Evolutionary conservation across 2,113 vertebrate species (phyloP).

Genomic region (Notechis scutatus): DNA sequence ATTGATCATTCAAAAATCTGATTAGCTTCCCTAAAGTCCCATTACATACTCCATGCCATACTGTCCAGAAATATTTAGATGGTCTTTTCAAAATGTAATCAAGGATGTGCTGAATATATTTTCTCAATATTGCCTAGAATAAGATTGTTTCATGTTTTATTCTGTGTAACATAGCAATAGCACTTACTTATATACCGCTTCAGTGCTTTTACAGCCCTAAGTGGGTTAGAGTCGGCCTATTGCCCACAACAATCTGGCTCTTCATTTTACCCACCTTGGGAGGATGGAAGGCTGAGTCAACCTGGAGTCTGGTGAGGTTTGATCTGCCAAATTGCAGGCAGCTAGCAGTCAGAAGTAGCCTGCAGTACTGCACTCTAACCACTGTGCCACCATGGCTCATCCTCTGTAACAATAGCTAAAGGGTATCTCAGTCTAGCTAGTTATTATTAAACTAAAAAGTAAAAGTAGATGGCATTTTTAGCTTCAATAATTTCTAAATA

Average conservation of each 20-base stretch:
- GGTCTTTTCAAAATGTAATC: background rate
- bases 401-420: too few species aligned
- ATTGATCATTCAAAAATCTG: background rate
- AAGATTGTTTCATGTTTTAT: background rate
- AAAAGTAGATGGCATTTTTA: background rate
- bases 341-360: too few species aligned
- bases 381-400: too few species aligned
- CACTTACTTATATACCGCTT: too few species aligned
- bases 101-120: background rate
- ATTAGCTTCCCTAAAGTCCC: background rate
- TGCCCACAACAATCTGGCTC: too few species aligned
- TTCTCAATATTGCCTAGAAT: background rate
- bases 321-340: too few species aligned
- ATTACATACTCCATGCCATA: background rate
- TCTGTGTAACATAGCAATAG: background rate
- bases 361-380: too few species aligned
- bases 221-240: too few species aligned
- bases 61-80: background rate
- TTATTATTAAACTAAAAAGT: background rate
- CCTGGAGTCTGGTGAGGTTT: too few species aligned
- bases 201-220: too few species aligned
- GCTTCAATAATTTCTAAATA: conserved; percentile 1
- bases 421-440: background rate
- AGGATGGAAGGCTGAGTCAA: too few species aligned
- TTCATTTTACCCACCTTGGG: too few species aligned